A percentile compares a stretch with the other conserved stretches of the same genome.
These are phyloP conservation scores for Palaemon carinicauda DNA, from an alignment of 1,140 invertebrate genomes.

Conservation along the genomic window DNA sequence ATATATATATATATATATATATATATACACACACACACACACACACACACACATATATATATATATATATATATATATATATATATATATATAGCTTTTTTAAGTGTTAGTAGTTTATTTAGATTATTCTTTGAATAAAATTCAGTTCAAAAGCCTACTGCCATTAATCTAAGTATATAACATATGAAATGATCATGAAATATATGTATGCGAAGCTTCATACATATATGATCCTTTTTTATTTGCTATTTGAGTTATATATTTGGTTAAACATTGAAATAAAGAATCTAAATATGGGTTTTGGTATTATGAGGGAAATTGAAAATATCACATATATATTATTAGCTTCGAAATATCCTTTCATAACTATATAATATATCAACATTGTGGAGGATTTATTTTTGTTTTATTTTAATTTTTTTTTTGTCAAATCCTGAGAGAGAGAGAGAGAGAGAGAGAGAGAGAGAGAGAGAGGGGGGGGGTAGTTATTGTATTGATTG, in stretches of 20 bases:
- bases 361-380: too few species aligned
- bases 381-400: too few species aligned
- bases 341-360: too few species aligned
- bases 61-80: conserved; percentile 15
- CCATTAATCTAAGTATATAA: neutral
- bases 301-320: too few species aligned
- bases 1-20: conserved; percentile 19
- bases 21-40: neutral
- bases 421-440: neutral
- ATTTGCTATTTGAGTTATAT: too few species aligned
- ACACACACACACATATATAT: neutral
- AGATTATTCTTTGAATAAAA: too few species aligned
- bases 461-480: neutral
- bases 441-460: neutral
- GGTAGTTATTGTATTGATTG: neutral
- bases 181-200: neutral
- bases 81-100: too few species aligned
- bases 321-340: too few species aligned
- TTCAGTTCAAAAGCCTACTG: neutral
- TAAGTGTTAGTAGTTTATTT: too few species aligned
- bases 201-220: neutral
- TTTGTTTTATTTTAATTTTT: neutral
- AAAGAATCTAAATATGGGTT: neutral
- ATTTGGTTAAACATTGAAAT: neutral
- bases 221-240: neutral